Conservation (phyloP, 2,888 invertebrate genomes). For the Hirtodrosophila duncani region DNA sequence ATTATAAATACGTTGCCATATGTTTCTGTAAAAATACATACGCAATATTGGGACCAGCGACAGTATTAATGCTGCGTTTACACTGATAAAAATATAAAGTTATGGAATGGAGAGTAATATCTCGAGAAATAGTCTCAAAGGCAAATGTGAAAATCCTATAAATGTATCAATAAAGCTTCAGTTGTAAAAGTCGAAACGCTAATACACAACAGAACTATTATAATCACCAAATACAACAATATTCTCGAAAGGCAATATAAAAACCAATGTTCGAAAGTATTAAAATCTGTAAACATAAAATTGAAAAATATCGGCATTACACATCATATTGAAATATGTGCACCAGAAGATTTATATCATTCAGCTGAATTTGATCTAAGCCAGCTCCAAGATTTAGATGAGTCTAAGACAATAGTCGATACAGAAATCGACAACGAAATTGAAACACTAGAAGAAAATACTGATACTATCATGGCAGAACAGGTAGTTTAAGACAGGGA, state of each 20-base stretch:
- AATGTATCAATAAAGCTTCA: not conserved
- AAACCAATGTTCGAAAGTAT: not conserved
- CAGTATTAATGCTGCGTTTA: no score
- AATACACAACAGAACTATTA: not conserved
- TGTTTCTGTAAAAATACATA: no score
- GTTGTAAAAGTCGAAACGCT: not conserved
- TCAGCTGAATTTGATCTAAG: not conserved
- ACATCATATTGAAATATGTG: not conserved
- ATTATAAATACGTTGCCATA: no score
- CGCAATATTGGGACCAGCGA: no score
- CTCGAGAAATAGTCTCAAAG: no score
- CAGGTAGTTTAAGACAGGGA: no score
- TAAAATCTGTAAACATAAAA: not conserved
- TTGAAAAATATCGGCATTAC: not conserved
- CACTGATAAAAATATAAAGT: no score
- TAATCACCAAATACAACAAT: not conserved
- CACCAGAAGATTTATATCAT: not conserved
- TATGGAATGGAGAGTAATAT: no score
- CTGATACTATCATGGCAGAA: no score
- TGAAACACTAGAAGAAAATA: no score
- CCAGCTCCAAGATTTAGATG: not conserved
- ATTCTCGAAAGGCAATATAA: not conserved
- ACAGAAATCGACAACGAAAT: not conserved
- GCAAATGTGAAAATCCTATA: no score
- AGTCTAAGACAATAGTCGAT: not conserved